Percentiles rank a stretch among this genome's conserved stretches.
Evolutionary conservation across 2,888 invertebrate genomes (phyloP).

Genomic region (Flexamia atlantica): DNA sequence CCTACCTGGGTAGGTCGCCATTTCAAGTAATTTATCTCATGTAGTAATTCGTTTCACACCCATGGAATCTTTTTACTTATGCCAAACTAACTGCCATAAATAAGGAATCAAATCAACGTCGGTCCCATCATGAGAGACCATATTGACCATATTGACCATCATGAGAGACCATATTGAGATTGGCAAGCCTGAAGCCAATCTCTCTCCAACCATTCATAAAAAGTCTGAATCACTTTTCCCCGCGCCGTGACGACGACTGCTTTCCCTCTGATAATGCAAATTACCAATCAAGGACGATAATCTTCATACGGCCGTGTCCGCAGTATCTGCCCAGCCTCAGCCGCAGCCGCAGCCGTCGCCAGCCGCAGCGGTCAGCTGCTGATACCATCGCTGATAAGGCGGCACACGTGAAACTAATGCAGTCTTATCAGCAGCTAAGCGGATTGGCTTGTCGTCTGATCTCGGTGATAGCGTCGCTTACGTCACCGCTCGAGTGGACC

Average conservation of each 20-base stretch:
- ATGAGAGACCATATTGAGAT: too few species aligned
- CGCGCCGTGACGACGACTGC: neutral
- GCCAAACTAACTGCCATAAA: too few species aligned
- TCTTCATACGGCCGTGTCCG: neutral
- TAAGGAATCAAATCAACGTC: too few species aligned
- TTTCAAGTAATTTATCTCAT: too few species aligned
- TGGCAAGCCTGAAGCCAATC: too few species aligned
- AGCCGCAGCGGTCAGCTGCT: constrained; percentile 19
- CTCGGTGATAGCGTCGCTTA: constrained; percentile 18
- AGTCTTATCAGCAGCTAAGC: constrained; percentile 36
- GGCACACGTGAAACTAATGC: constrained; percentile 33
- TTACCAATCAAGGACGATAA: constrained; percentile 5
- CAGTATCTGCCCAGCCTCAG: neutral
- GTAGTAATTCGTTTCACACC: too few species aligned
- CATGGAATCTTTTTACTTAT: too few species aligned
- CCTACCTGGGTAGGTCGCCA: too few species aligned
- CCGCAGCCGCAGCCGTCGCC: neutral
- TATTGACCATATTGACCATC: too few species aligned
- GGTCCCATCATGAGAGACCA: too few species aligned
- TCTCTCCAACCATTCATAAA: too few species aligned
- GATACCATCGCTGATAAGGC: constrained; percentile 33
- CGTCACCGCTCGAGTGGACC: constrained; percentile 37
- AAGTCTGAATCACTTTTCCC: neutral
- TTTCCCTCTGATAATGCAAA: neutral
- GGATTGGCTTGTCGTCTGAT: constrained; percentile 50